Conservation (phyloP, 2,888 invertebrate genomes). For the Chelonus formosanus region DNA sequence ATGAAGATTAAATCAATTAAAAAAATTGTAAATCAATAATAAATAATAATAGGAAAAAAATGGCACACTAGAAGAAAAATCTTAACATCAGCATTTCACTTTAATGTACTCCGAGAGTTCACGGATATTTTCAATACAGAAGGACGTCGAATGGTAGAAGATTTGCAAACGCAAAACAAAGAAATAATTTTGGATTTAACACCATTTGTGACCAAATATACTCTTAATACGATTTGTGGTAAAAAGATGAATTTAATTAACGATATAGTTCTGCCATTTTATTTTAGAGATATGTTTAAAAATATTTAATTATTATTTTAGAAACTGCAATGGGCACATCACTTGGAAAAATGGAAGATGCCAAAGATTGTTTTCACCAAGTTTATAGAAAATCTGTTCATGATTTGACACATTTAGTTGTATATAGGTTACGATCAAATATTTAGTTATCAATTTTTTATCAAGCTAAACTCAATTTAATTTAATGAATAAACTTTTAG, state of each 20-base stretch:
- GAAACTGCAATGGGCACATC: constrained; percentile 43
- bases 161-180: constrained; percentile 50
- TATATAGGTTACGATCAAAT: constrained; percentile 32
- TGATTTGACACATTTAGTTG: constrained; percentile 32
- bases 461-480: no score
- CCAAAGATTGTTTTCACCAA: constrained; percentile 28
- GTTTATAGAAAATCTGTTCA: constrained; percentile 36
- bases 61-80: constrained; percentile 72
- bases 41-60: constrained; percentile 63
- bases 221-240: constrained; percentile 77
- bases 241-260: constrained; percentile 47
- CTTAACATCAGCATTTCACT: constrained; percentile 74
- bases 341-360: constrained; percentile 25
- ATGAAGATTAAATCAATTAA: background rate
- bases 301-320: background rate
- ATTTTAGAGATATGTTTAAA: no score
- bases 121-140: constrained; percentile 64
- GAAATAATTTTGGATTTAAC: constrained; percentile 65
- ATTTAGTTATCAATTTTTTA: no score
- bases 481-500: no score
- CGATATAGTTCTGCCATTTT: no score
- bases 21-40: background rate
- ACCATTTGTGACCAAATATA: constrained; percentile 69
- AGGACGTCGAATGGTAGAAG: constrained; percentile 56
- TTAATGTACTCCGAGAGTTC: constrained; percentile 69